Conservation (phyloP, 2,113 vertebrate genomes). For the Dromas ardeola region DNA sequence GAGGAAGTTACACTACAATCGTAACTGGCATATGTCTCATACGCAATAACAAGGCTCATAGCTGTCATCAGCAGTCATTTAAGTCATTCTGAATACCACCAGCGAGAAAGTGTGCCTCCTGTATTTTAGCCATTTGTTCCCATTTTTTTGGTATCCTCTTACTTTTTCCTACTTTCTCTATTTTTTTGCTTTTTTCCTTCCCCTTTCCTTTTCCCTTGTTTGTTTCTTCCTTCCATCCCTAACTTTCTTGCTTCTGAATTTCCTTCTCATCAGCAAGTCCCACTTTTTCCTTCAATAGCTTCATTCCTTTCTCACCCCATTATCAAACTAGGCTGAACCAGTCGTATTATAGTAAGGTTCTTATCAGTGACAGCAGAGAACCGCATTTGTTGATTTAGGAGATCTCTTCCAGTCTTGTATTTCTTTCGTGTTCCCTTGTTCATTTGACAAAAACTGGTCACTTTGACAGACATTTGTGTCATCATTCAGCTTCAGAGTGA, state of each 20-base stretch:
- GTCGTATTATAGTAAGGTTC: neutral
- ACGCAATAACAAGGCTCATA: neutral
- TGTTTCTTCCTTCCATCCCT: neutral
- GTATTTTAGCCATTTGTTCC: neutral
- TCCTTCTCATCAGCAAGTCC: neutral
- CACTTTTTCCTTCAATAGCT: neutral
- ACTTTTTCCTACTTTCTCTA: neutral
- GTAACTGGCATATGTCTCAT: neutral
- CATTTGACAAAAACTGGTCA: neutral
- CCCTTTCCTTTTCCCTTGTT: neutral
- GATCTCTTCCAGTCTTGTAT: neutral
- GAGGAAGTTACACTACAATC: neutral
- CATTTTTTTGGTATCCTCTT: neutral
- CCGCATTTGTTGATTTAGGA: neutral
- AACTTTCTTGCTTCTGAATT: neutral
- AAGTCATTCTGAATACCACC: neutral
- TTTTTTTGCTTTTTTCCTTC: neutral
- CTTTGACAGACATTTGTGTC: neutral
- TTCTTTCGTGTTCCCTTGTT: neutral
- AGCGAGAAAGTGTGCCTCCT: neutral
- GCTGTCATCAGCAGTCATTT: neutral
- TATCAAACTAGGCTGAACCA: neutral
- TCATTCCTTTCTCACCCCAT: neutral
- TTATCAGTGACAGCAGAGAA: neutral
- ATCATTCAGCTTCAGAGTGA: neutral